Evolutionary conservation across 2,888 invertebrate species (phyloP), one percentile per base, ranked within the genome.

Genomic region (Drosophila tanythrix): DNA sequence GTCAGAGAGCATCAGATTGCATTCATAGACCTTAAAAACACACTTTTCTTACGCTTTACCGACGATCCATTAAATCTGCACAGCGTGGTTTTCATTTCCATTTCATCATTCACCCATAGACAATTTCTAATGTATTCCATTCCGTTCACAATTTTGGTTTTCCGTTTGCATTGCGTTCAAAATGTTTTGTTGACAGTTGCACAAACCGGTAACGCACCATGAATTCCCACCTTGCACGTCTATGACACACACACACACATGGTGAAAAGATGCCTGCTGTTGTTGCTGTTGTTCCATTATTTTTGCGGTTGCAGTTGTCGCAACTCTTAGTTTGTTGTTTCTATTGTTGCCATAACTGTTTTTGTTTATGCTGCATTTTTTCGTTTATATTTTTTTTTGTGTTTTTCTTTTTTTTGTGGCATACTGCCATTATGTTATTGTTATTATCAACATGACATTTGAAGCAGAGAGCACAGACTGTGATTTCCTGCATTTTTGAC

Each of bases 331-430:
- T 69, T 77, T 77, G 80, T 82, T 82, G 73, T 77, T 77, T 73
- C 88, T 72, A 88, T 83, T 83, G 83, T 88, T 84, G 88, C 74
- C 76, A 84, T 84, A 82, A 82, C 85, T 84, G 85, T 85, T 85
- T 88, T 77, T 74, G 71, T 79, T 84, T 74, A 67, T 67, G 72
- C 66, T 73, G 80, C 79, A 76, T 69, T 72, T 79, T 59, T 69
- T 65, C 18, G 35, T 52, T n/a, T 36, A 18, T 56, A 52, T 40
- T 1, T 46, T 55, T 55, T 35, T 27, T 8, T 13, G 25, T 68
- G 40, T 36, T 29, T 27, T 59, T 43, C 21, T 51, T 18, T 55
- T 40, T 25, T 55, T 27, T 50, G 38, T 29, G 43, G 50, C n/a
- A 55, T 40, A 35, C 46, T 55, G 46, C 52, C 25, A 46, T 52